phyloP scores from a whole-genome alignment of 2,113 vertebrate genomes.

The Galemys pyrenaicus region DNA sequence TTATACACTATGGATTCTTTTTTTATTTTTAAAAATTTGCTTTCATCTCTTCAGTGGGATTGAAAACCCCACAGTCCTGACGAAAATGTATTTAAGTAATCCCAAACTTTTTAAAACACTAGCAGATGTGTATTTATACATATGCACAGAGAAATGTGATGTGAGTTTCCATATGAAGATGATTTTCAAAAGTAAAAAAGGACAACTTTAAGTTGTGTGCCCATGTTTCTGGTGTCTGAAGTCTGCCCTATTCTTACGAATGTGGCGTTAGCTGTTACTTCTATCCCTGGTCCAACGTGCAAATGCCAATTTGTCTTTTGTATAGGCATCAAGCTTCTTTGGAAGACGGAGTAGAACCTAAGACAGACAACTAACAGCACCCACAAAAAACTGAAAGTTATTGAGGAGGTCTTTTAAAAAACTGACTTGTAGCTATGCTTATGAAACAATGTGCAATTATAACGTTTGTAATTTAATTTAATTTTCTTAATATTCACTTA shows the following conservation, averaged over 20 bases:
- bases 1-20: no score
- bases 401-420: constrained; percentile 44
- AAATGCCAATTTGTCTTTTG: constrained; percentile 32
- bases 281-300: background rate
- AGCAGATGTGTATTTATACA: constrained; percentile 74
- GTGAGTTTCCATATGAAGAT: constrained; percentile 79
- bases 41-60: constrained; percentile 73
- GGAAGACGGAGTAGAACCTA: constrained; percentile 42
- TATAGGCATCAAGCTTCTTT: constrained; percentile 1
- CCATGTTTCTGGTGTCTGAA: constrained; percentile 40
- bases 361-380: background rate
- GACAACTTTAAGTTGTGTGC: constrained; percentile 40
- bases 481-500: no score
- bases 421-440: constrained; percentile 33
- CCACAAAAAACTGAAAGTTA: background rate
- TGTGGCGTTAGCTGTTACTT: constrained; percentile 8
- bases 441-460: constrained; percentile 37
- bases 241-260: background rate
- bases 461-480: constrained; percentile 35
- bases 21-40: constrained; percentile 26
- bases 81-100: constrained; percentile 77
- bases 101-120: constrained; percentile 77
- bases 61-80: constrained; percentile 78
- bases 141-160: constrained; percentile 51
- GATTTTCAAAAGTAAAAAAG: constrained; percentile 37